Conservation (phyloP, 2,888 invertebrate genomes). For the Chesias legatella region DNA sequence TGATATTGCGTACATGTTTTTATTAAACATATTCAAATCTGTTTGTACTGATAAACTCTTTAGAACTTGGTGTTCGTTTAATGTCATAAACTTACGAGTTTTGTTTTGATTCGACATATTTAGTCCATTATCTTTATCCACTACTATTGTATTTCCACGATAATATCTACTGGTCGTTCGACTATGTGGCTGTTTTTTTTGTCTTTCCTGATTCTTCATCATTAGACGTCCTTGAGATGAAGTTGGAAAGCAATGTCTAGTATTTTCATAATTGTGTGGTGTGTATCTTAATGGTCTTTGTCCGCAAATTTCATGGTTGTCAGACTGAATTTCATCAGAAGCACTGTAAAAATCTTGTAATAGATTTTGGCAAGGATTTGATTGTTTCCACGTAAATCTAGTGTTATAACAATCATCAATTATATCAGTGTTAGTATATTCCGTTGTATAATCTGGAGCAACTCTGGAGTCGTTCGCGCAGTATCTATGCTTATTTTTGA, state of each 20-base stretch:
- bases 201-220: constrained; percentile 35
- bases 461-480: constrained; percentile 1
- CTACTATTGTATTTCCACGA: constrained; percentile 24
- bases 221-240: constrained; percentile 43
- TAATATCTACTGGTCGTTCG: constrained; percentile 17
- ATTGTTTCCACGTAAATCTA: constrained; percentile 29
- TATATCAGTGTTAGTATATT: constrained; percentile 26
- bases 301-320: constrained; percentile 5
- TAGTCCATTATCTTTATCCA: constrained; percentile 24
- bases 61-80: constrained; percentile 1
- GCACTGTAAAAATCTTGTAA: constrained; percentile 37
- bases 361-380: constrained; percentile 35
- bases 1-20: not conserved
- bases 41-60: constrained; percentile 23
- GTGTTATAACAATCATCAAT: constrained; percentile 38
- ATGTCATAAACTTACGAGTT: not conserved
- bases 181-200: constrained; percentile 11
- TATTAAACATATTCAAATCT: constrained; percentile 9
- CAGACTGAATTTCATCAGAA: constrained; percentile 9
- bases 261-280: constrained; percentile 24
- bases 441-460: constrained; percentile 2
- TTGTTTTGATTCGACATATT: constrained; percentile 1
- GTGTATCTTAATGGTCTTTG: constrained; percentile 1
- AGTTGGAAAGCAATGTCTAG: constrained; percentile 43
- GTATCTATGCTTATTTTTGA: constrained; percentile 47